Percentiles rank a stretch among this genome's conserved stretches.
Evolutionary conservation across 2,888 invertebrate species (phyloP).

Genomic region (Dichetophora obliterata): DNA sequence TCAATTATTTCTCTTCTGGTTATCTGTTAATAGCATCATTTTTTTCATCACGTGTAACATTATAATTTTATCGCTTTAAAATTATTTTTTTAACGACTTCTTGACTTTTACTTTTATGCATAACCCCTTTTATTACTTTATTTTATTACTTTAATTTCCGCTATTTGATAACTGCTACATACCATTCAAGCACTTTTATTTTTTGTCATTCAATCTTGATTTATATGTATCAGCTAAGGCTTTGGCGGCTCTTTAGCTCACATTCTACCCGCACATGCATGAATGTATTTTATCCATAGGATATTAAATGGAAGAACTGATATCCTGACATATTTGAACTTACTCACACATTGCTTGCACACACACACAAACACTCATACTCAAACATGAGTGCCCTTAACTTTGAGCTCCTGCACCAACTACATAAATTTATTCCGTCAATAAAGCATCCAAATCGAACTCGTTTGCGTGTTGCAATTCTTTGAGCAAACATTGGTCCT

Average conservation of each 20-base stretch:
- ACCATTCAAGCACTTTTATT: neutral
- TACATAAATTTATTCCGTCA: constrained; percentile 60
- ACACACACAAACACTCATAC: constrained; percentile 22
- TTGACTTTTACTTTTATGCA: neutral
- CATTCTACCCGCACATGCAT: neutral
- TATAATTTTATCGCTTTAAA: too few relatives aligned
- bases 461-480: constrained; percentile 43
- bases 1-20: too few relatives aligned
- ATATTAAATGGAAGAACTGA: constrained; percentile 61
- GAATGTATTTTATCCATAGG: constrained; percentile 58
- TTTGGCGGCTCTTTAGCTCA: neutral
- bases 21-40: too few relatives aligned
- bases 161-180: neutral
- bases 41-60: too few relatives aligned
- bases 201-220: neutral
- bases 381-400: neutral
- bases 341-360: constrained; percentile 16
- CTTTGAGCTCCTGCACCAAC: constrained; percentile 40
- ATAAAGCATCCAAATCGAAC: constrained; percentile 53
- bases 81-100: too few relatives aligned
- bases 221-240: neutral
- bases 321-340: constrained; percentile 49
- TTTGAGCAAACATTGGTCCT: constrained; percentile 37
- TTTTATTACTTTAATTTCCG: neutral
- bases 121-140: neutral